phyloP scores from a whole-genome alignment of 2,888 invertebrate genomes.

The Phengaris alcon region DNA sequence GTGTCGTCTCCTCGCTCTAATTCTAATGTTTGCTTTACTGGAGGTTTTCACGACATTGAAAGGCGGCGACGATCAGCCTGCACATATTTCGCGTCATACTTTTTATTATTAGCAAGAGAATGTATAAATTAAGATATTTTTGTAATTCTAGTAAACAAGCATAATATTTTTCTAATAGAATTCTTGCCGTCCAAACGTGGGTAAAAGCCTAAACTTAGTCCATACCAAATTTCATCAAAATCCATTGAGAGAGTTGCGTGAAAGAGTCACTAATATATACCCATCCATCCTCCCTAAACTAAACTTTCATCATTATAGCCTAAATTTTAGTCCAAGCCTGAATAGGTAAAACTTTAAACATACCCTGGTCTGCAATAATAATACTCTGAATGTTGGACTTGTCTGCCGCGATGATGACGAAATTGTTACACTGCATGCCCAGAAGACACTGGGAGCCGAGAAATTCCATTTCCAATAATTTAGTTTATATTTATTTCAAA shows the following conservation, averaged over 20 bases:
- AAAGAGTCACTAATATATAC: no score
- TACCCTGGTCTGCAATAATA: slow-evolving; percentile 93
- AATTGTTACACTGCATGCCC: slow-evolving; percentile 92
- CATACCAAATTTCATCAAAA: no score
- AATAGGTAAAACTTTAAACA: slow-evolving; percentile 38
- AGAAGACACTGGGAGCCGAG: slow-evolving; percentile 83
- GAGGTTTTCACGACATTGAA: neutral
- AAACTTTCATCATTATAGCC: no score
- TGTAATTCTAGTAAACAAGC: neutral
- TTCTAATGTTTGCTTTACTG: neutral
- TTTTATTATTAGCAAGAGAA: no score
- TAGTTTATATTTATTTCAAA: slow-evolving; percentile 70
- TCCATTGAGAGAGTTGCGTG: no score
- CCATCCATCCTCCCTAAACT: no score
- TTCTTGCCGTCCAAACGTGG: no score
- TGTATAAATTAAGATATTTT: neutral
- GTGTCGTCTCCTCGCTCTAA: neutral
- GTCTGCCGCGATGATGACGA: slow-evolving; percentile 93
- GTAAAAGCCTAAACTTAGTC: no score
- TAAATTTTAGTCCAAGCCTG: no score
- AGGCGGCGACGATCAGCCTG: neutral
- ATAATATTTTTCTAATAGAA: no score
- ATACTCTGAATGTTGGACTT: slow-evolving; percentile 90
- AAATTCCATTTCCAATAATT: neutral
- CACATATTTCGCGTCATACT: neutral